Evolutionary conservation across 1,140 invertebrate genomes (phyloP).

Genomic region (Polypedilum vanderplanki): DNA sequence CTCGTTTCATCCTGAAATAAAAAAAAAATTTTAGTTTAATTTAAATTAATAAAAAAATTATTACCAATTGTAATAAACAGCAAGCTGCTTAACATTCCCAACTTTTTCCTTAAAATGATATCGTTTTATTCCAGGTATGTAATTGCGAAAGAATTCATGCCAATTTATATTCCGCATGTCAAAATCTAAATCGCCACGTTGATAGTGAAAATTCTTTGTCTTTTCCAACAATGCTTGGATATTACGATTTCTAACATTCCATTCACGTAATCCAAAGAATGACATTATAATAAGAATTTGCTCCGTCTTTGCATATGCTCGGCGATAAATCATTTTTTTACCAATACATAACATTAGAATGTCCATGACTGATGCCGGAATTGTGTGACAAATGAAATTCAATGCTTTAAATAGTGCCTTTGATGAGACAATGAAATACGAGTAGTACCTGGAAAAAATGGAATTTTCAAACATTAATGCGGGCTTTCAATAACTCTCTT

Average conservation of each 20-base stretch:
- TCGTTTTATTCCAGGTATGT: slow-evolving; percentile 50
- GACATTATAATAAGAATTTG: slow-evolving; percentile 44
- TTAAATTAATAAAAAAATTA: neutral
- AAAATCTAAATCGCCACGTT: slow-evolving; percentile 40
- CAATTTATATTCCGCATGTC: slow-evolving; percentile 52
- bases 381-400: slow-evolving; percentile 50
- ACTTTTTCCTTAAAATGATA: slow-evolving; percentile 50
- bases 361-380: slow-evolving; percentile 55
- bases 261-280: slow-evolving; percentile 43
- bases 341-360: slow-evolving; percentile 48
- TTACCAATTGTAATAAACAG: neutral
- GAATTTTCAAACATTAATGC: neutral
- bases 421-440: slow-evolving; percentile 44
- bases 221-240: slow-evolving; percentile 38
- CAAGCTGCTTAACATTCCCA: slow-evolving; percentile 37
- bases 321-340: slow-evolving; percentile 51
- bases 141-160: slow-evolving; percentile 50
- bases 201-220: neutral
- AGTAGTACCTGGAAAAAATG: slow-evolving; percentile 40
- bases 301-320: slow-evolving; percentile 39
- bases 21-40: no score
- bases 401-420: slow-evolving; percentile 43
- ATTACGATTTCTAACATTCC: slow-evolving; percentile 42
- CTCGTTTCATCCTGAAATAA: neutral
- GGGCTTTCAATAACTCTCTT: neutral